Evolutionary conservation across 2,797 vertebrate species (phyloP).

Genomic region (Orestias chungarensis): DNA sequence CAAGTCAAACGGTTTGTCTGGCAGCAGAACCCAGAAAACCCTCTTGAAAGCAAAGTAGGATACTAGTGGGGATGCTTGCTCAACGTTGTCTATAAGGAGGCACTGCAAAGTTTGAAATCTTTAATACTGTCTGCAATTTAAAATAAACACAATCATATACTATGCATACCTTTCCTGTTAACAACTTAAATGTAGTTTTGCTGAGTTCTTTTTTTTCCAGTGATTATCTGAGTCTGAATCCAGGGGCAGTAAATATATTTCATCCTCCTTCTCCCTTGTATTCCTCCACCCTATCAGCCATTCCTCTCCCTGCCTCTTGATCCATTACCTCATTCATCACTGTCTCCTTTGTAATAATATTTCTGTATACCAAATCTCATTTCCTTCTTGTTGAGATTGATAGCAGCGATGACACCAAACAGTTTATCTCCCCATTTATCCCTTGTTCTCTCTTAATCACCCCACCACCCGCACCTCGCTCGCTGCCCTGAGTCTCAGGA

Average conservation of each 20-base stretch:
- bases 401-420: constrained; percentile 86
- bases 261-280: constrained; percentile 23
- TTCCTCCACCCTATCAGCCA: constrained; percentile 29
- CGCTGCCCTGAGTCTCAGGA: constrained; percentile 69
- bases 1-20: constrained; percentile 51
- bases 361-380: constrained; percentile 86
- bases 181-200: constrained; percentile 23
- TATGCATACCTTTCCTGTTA: neutral
- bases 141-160: neutral
- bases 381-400: constrained; percentile 86
- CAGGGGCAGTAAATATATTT: constrained; percentile 41
- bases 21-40: constrained; percentile 48
- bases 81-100: constrained; percentile 70
- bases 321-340: constrained; percentile 82
- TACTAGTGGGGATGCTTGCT: constrained; percentile 66
- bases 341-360: constrained; percentile 89
- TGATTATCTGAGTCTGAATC: constrained; percentile 34
- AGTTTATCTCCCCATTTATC: constrained; percentile 86
- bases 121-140: neutral
- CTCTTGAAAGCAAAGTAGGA: constrained; percentile 54
- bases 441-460: constrained; percentile 86
- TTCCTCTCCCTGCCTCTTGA: constrained; percentile 58
- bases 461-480: constrained; percentile 50
- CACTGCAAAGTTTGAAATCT: constrained; percentile 23
- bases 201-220: constrained; percentile 32